Evolutionary conservation across 1,140 invertebrate genomes (phyloP).

Genomic region (Cyclina sinensis): DNA sequence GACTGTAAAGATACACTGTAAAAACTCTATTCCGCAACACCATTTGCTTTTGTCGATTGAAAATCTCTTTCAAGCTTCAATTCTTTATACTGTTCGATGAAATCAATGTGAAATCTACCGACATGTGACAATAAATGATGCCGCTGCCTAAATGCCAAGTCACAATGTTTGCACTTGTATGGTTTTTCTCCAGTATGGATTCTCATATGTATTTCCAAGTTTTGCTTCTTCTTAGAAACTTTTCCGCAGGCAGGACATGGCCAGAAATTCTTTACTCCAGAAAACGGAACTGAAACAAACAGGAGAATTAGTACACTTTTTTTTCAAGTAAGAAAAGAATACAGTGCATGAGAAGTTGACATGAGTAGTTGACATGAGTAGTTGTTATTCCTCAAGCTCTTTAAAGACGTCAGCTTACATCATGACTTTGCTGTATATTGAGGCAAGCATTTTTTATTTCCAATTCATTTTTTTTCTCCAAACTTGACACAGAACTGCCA

Average conservation of each 20-base stretch:
- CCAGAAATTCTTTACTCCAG: slow-evolving; percentile 21
- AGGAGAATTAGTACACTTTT: neutral
- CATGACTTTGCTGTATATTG: no score
- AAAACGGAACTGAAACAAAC: slow-evolving; percentile 5
- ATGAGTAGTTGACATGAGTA: no score
- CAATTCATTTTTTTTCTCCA: no score
- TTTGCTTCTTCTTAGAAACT: slow-evolving; percentile 49
- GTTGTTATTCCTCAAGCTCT: no score
- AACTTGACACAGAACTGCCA: no score
- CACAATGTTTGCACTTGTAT: slow-evolving; percentile 73
- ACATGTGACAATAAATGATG: slow-evolving; percentile 28
- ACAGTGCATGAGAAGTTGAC: no score
- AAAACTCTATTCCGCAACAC: no score
- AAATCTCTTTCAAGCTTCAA: neutral
- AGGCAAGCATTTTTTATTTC: no score
- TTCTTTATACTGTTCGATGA: neutral
- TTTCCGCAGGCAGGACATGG: slow-evolving; percentile 41
- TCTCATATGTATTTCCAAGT: slow-evolving; percentile 63
- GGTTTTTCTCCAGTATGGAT: slow-evolving; percentile 76
- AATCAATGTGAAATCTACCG: neutral
- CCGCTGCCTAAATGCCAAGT: slow-evolving; percentile 72
- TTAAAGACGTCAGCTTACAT: no score
- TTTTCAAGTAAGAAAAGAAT: no score
- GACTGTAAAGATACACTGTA: no score
- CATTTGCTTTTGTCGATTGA: no score